Conservation (phyloP, 2,113 vertebrate genomes). For the Lynx canadensis region DNA sequence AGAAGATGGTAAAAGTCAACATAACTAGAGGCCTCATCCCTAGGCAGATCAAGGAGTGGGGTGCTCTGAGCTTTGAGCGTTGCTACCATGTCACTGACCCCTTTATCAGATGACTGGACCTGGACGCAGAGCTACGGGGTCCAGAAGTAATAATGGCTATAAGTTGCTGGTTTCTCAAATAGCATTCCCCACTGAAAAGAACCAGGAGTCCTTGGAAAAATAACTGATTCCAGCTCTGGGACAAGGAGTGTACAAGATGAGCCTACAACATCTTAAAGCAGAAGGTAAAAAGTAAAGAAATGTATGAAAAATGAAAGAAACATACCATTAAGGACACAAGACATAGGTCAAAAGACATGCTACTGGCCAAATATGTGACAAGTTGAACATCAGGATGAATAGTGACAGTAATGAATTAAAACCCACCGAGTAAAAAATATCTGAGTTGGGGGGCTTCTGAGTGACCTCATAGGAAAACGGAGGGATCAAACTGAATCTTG, state of each 20-base stretch:
- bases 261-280: not conserved
- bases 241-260: not conserved
- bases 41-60: conserved; percentile 94
- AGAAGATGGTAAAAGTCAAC: conserved; percentile 95
- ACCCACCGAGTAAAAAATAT: not conserved
- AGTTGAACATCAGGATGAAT: not conserved
- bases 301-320: not conserved
- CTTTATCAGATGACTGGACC: conserved; percentile 95
- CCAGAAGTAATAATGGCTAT: not conserved
- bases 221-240: not conserved
- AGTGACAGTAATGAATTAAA: not conserved
- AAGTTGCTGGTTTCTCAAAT: not conserved
- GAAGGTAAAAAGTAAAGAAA: not conserved
- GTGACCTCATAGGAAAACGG: too few species aligned
- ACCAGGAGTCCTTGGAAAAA: not conserved
- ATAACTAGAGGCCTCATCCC: conserved; percentile 95
- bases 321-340: not conserved
- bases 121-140: conserved; percentile 93
- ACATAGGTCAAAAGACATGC: not conserved
- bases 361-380: not conserved
- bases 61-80: conserved; percentile 93
- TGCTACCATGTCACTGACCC: conserved; percentile 96
- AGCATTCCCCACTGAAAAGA: not conserved
- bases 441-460: not conserved
- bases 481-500: not conserved